Percentiles rank a stretch among this genome's conserved stretches.
phyloP scores from a whole-genome alignment of 2,888 invertebrate species.

The Schizaphis graminum region DNA sequence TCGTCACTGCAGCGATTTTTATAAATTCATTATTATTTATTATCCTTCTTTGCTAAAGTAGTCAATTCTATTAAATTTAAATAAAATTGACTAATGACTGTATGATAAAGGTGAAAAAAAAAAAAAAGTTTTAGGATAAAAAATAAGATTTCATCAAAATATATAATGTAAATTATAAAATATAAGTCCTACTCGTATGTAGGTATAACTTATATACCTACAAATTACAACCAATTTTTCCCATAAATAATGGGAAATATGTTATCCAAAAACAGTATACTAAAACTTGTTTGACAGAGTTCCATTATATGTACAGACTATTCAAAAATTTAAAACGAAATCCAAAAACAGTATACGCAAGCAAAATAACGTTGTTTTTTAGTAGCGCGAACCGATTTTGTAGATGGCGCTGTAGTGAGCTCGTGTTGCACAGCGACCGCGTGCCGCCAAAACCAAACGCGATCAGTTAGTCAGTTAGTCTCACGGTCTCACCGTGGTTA shows the following conservation, averaged over 20 bases:
- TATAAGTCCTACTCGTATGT: too few relatives aligned
- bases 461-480: conserved; percentile 29
- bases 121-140: neutral
- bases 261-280: neutral
- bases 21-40: too few relatives aligned
- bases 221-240: neutral
- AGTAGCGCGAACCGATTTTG: neutral
- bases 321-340: neutral
- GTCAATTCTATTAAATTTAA: neutral
- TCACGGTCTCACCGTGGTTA: too few relatives aligned
- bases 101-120: neutral
- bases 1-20: too few relatives aligned
- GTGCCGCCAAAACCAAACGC: conserved; percentile 33
- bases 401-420: conserved; percentile 12
- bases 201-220: too few relatives aligned
- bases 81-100: neutral
- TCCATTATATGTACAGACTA: neutral
- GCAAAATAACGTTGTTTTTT: neutral
- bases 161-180: too few relatives aligned
- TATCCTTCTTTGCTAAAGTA: too few relatives aligned
- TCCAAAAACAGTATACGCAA: neutral
- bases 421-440: conserved; percentile 47
- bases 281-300: neutral
- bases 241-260: neutral
- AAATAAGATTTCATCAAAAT: neutral